Conservation (phyloP, 2,797 vertebrate genomes). For the Coregonus sp. region DNA sequence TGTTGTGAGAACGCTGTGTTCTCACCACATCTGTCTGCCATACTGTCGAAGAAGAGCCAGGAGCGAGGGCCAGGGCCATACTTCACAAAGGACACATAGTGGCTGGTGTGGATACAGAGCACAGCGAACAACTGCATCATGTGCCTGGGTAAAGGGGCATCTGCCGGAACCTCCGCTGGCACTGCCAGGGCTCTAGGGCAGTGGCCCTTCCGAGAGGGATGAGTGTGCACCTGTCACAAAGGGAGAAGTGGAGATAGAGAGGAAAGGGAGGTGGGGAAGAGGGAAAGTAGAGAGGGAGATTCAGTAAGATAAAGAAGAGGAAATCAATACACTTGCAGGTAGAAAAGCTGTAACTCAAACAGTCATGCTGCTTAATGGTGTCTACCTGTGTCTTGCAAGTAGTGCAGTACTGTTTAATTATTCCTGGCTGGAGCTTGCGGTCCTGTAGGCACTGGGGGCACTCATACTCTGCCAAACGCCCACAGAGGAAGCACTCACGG, state of each 20-base stretch:
- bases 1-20: conserved; percentile 58
- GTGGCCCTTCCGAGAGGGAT: conserved; percentile 66
- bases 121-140: conserved; percentile 79
- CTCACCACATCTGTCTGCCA: conserved; percentile 80
- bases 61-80: conserved; percentile 69
- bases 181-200: conserved; percentile 50
- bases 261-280: neutral
- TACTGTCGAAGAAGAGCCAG: conserved; percentile 87
- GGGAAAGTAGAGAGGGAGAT: neutral
- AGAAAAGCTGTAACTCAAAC: neutral
- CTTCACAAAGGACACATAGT: conserved; percentile 84
- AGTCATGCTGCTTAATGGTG: neutral
- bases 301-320: neutral
- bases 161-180: conserved; percentile 31
- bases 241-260: neutral
- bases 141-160: conserved; percentile 48
- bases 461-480: conserved; percentile 67
- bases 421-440: conserved; percentile 73
- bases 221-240: conserved; percentile 49
- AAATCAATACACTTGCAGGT: neutral
- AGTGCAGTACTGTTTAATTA: conserved; percentile 77
- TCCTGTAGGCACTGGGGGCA: conserved; percentile 78
- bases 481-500: conserved; percentile 78
- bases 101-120: conserved; percentile 83
- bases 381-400: conserved; percentile 76